These are phyloP conservation scores for Raillietiella orientalis DNA, from an alignment of 2,888 invertebrate genomes.

Conservation along the genomic window DNA sequence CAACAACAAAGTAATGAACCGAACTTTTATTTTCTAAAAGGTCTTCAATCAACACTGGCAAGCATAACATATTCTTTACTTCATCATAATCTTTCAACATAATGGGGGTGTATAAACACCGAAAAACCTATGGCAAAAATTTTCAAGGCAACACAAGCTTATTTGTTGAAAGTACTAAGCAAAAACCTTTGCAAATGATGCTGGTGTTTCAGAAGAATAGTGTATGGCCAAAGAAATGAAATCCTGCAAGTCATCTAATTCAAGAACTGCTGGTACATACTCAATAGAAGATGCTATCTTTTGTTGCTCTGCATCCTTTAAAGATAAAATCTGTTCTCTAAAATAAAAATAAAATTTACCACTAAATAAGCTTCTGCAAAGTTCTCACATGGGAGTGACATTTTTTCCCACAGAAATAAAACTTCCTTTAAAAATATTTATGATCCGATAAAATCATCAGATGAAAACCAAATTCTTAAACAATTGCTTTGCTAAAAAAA, in stretches of 20 bases:
- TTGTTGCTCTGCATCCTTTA: constrained; percentile 5
- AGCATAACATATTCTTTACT: too few relatives aligned
- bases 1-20: constrained; percentile 91
- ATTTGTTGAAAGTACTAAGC: too few relatives aligned
- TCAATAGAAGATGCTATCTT: constrained; percentile 5
- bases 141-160: constrained; percentile 3
- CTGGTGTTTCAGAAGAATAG: constrained; percentile 70
- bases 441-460: too few relatives aligned
- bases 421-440: too few relatives aligned
- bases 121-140: neutral
- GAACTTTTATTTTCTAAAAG: constrained; percentile 35
- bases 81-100: constrained; percentile 1
- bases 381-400: too few relatives aligned
- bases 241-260: constrained; percentile 78
- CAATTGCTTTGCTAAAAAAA: too few relatives aligned
- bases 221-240: constrained; percentile 90
- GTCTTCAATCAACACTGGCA: constrained; percentile 83
- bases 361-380: too few relatives aligned
- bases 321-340: constrained; percentile 30
- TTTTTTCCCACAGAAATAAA: too few relatives aligned
- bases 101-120: constrained; percentile 1
- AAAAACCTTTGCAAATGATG: constrained; percentile 64
- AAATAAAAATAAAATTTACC: constrained; percentile 3
- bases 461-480: too few relatives aligned
- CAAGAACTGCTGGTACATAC: constrained; percentile 48